These are phyloP conservation scores for Fragum sueziense DNA, from an alignment of 2,888 invertebrate genomes.

Conservation along the genomic window DNA sequence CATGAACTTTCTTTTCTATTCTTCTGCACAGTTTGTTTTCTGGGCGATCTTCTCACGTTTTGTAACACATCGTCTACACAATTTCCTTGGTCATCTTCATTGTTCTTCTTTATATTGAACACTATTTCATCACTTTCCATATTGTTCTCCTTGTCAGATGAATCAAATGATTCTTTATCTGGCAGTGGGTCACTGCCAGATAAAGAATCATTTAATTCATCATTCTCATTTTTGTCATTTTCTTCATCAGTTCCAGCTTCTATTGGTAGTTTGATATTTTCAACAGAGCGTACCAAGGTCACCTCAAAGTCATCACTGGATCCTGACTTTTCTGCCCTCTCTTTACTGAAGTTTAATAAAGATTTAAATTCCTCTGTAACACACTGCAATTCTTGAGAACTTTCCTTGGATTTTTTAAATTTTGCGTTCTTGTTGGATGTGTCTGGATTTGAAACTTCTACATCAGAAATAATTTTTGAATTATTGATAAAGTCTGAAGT, in stretches of 20 bases:
- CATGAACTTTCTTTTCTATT: no score
- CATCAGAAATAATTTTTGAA: no score
- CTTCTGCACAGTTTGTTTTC: not conserved
- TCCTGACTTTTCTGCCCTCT: constrained; percentile 1
- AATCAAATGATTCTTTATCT: no score
- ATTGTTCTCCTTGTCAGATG: no score
- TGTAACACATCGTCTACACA: not conserved
- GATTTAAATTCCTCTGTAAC: not conserved
- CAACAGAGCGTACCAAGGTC: constrained; percentile 27
- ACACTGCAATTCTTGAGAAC: not conserved
- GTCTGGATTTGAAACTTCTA: not conserved
- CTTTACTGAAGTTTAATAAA: constrained; percentile 14
- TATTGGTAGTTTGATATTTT: not conserved
- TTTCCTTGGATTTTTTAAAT: not conserved
- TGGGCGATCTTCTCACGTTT: not conserved
- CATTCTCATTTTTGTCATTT: not conserved
- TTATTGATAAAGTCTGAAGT: not conserved
- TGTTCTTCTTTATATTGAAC: not conserved
- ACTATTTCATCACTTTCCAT: not conserved
- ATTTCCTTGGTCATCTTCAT: not conserved
- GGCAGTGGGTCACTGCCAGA: no score
- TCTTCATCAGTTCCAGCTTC: not conserved
- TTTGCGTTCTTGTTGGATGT: not conserved
- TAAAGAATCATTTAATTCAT: not conserved
- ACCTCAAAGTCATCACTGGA: constrained; percentile 60